Conservation (phyloP, 2,113 vertebrate species). For the Mobula hypostoma region DNA sequence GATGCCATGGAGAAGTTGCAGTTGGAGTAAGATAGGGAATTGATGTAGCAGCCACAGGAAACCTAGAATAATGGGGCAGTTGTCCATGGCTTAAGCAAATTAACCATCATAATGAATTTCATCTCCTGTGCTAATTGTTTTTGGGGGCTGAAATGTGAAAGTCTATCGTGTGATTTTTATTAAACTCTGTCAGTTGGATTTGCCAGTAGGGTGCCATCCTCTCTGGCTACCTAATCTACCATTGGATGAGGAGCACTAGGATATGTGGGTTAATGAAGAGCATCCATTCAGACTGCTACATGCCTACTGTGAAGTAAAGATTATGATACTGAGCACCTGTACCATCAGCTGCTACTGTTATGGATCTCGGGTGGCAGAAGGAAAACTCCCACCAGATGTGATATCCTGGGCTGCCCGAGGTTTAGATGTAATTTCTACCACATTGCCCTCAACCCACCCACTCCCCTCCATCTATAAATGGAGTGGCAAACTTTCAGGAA, state of each 20-base stretch:
- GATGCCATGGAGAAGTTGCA: too few species aligned
- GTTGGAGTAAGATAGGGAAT: too few species aligned
- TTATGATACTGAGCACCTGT: background rate
- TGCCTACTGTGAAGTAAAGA: background rate
- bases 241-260: background rate
- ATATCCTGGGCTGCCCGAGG: background rate
- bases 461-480: background rate
- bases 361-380: background rate
- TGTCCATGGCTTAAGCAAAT: background rate
- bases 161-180: background rate
- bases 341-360: background rate
- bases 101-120: background rate
- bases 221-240: background rate
- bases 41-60: too few species aligned
- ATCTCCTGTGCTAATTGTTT: background rate
- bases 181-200: background rate
- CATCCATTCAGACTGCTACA: background rate
- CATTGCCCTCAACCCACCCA: background rate
- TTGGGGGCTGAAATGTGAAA: background rate
- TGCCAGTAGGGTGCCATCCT: background rate
- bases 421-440: background rate
- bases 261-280: background rate
- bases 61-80: too few species aligned
- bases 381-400: background rate
- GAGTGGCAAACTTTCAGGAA: background rate